Base-by-base conservation (phyloP, 2,113 vertebrate species). In the Parus major region DNA sequence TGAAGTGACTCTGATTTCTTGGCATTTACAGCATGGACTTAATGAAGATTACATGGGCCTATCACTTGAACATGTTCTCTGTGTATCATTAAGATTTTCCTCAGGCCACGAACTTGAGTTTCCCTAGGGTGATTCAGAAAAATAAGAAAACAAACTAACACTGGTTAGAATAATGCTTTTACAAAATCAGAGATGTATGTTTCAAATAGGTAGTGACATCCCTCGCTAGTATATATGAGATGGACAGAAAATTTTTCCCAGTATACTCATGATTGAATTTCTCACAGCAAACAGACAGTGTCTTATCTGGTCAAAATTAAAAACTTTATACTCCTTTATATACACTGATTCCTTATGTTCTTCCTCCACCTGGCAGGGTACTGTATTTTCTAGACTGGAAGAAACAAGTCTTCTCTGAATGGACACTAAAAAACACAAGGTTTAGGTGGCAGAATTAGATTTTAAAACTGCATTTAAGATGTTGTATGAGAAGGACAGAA, bases 1-100 rank as follows among this genome's bases (percentile, higher is more conserved):
- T 44, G 63, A 95, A 52, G 42, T 70, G 42, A 91, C 47, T 59
- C 66, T 63, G 59, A 90, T 96, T 92, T 94, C 75, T 95, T 86
- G 68, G 60, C 75, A 90, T 79, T 95, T 90, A 77, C 12, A 93
- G 21, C 42, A 61, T 6, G 57, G 59, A 50, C 56, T 86, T 70
- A 59, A 88, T 73, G 59, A 90, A 77, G 70, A 82, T 72, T 87
- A 89, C 71, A 53, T 29, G 27, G 10, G 19, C 31, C 35, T 47
- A 69, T 69, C 75, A 63, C 36, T 94, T 49, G 49, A 89, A 65
- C 8, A 11, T 8, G 44, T 82, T 85, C 92, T 88, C 46, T 88
- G 27, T 9, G 2, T 65, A 65, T 66, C n/a, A 33, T 57, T 65
- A 85, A 70, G 47, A 80, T 69, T 91, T 76, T 53, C 70, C 12